phyloP scores from a whole-genome alignment of 1,140 invertebrate genomes.

The Riptortus pedestris region DNA sequence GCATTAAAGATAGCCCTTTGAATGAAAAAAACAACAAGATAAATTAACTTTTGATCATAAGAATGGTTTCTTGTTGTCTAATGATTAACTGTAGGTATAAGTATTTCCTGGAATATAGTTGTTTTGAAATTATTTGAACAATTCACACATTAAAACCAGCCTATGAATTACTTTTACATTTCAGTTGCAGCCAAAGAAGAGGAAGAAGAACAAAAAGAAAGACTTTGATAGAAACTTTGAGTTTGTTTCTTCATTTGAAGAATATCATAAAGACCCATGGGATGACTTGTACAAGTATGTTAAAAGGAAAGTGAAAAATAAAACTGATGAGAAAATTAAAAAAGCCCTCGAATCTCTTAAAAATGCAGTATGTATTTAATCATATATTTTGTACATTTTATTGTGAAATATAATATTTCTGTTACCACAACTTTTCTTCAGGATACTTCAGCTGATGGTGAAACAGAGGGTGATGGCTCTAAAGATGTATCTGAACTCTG shows the following conservation, averaged over 20 bases:
- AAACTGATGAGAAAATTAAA: slow-evolving; percentile 76
- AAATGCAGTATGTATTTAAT: slow-evolving; percentile 34
- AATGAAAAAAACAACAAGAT: too few species aligned
- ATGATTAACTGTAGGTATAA: too few species aligned
- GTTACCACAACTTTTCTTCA: not conserved
- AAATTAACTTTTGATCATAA: too few species aligned
- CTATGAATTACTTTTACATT: too few species aligned
- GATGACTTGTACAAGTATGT: slow-evolving; percentile 74
- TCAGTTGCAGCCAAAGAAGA: slow-evolving; percentile 68
- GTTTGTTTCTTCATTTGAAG: slow-evolving; percentile 57
- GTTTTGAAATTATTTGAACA: too few species aligned
- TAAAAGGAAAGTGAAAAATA: slow-evolving; percentile 64
- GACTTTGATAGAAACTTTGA: slow-evolving; percentile 65
- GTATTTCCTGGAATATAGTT: too few species aligned
- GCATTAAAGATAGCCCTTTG: too few species aligned
- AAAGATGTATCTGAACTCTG: slow-evolving; percentile 23
- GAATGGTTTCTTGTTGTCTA: too few species aligned
- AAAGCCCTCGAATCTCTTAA: slow-evolving; percentile 44
- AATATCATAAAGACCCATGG: slow-evolving; percentile 76
- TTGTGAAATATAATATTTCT: not conserved
- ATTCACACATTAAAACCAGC: too few species aligned
- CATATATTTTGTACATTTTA: slow-evolving; percentile 9
- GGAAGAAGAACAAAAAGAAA: slow-evolving; percentile 55
- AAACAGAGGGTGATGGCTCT: not conserved
- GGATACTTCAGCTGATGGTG: not conserved